Conservation (phyloP, 2,113 vertebrate genomes). For the Chroicocephalus ridibundus region DNA sequence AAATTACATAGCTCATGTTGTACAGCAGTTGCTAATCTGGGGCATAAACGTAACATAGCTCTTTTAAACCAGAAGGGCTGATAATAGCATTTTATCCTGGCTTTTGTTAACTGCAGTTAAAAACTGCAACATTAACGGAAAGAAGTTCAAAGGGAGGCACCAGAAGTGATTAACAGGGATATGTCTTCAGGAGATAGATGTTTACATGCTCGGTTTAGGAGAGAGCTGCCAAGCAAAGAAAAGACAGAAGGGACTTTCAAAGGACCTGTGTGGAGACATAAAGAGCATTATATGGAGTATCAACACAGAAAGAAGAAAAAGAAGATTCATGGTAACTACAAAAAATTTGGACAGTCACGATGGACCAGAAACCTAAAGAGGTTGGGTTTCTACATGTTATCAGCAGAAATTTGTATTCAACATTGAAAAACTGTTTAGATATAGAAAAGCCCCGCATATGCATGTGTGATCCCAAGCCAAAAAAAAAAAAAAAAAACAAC, state of each 20-base stretch:
- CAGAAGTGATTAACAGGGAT: constrained; percentile 16
- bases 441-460: not conserved
- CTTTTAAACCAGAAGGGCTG: constrained; percentile 9
- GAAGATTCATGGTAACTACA: not conserved
- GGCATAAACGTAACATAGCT: not conserved
- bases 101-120: constrained; percentile 35
- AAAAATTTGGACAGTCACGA: not conserved
- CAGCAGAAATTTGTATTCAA: not conserved
- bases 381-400: not conserved
- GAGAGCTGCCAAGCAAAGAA: not conserved
- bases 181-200: not conserved
- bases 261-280: not conserved
- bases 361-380: not conserved
- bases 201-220: not conserved
- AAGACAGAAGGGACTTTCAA: constrained; percentile 4
- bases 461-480: not conserved
- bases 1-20: not conserved
- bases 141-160: constrained; percentile 17
- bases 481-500: not conserved
- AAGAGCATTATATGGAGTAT: not conserved
- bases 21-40: constrained; percentile 22
- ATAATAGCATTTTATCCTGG: constrained; percentile 26
- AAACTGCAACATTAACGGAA: not conserved
- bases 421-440: not conserved
- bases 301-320: not conserved